Base-by-base conservation (phyloP, 2,113 vertebrate species). In the Otis tarda region DNA sequence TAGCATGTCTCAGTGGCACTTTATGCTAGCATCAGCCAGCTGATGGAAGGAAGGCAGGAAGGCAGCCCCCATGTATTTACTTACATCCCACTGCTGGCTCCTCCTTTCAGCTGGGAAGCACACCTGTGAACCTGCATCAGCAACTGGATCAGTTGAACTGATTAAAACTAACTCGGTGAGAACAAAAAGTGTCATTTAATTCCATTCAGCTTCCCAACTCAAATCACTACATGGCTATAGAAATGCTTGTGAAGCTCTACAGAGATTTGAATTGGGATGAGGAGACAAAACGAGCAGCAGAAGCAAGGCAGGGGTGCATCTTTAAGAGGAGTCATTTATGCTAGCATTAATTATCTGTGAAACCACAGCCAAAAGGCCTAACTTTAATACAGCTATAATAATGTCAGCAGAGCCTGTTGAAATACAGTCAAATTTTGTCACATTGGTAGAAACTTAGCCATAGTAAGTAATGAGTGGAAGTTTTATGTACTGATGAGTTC, bases 171-270 rank as follows among this genome's bases (percentile, higher is more conserved):
- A 22, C 27, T 57, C 37, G 31, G 13, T 8, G 33, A 14, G 31
- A 75, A 47, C 11, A 22, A 57, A 25, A 43, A 65, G 15, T 4
- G 16, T 5, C 23, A 8, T 11, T 47, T 35, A 33, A 37, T 27
- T 85, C 1, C 0, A 30, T 70, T 41, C 21, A 52, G 43, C 12
- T 80, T 82, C 37, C 43, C 64, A 23, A 22, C 55, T 37, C 53
- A 63, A 61, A 78, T 14, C n/a, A 18, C 43, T 43, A 0, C 7
- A 9, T 1, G 31, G 57, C 55, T 30, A 13, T 8, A 19, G 3
- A 35, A 45, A 31, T 0, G 2, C 27, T 30, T 14, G 7, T 19
- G 35, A 83, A 69, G 49, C 61, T 59, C 37, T n/a, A 33, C 0
- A 50, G 20, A 12, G 10, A 76, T 63, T 3, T 83, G 22, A 76